Conservation (phyloP, 2,888 invertebrate species). For the Parnassius glacialis region DNA sequence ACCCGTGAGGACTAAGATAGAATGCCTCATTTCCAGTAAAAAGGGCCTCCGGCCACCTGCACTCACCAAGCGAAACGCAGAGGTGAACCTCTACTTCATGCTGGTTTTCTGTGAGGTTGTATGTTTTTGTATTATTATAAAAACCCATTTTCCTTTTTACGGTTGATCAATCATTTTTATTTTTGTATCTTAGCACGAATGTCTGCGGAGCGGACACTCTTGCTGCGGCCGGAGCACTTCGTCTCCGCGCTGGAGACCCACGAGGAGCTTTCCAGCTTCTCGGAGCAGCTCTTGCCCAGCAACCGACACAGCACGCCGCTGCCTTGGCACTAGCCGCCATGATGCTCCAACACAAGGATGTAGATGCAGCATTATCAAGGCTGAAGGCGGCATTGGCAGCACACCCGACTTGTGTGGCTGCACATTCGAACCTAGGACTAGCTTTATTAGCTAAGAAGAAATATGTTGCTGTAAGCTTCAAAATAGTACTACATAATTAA, state of each 20-base stretch:
- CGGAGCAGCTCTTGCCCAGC: conserved; percentile 74
- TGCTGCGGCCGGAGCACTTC: conserved; percentile 73
- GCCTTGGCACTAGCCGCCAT: conserved; percentile 76
- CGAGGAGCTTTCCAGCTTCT: conserved; percentile 78
- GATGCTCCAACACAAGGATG: conserved; percentile 75
- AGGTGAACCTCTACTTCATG: too few species aligned
- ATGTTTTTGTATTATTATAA: too few species aligned
- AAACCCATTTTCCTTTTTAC: too few species aligned
- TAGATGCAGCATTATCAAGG: conserved; percentile 70
- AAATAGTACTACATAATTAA: neutral
- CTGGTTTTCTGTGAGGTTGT: too few species aligned
- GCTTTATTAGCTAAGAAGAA: conserved; percentile 70
- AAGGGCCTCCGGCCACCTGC: too few species aligned
- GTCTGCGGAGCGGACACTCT: conserved; percentile 76
- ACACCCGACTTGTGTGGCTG: conserved; percentile 69
- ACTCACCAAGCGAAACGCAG: too few species aligned
- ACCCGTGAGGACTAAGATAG: too few species aligned
- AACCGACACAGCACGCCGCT: conserved; percentile 70
- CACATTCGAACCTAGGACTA: conserved; percentile 65
- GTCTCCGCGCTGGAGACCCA: conserved; percentile 72
- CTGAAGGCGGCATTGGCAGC: conserved; percentile 71
- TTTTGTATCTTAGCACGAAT: conserved; percentile 1
- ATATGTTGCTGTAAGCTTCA: conserved; percentile 60
- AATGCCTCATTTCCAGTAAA: too few species aligned
- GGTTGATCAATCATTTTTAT: too few species aligned